Conservation (phyloP, 2,888 invertebrate species). For the Pycnomerus fuliginosus region DNA sequence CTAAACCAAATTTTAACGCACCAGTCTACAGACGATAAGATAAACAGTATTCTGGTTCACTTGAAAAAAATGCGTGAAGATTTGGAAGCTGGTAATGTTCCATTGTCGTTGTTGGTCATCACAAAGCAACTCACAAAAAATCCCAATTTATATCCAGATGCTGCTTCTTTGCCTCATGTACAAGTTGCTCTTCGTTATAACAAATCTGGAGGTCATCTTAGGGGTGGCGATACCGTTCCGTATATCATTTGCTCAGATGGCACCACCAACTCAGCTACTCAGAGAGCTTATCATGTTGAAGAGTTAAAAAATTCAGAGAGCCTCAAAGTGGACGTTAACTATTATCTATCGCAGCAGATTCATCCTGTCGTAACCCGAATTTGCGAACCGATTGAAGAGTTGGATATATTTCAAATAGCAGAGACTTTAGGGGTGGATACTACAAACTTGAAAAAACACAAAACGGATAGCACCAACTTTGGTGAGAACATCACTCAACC, state of each 20-base stretch:
- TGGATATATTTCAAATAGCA: conserved; percentile 87
- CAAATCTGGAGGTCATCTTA: conserved; percentile 74
- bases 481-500: conserved; percentile 36
- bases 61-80: conserved; percentile 75
- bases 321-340: conserved; percentile 79
- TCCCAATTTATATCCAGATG: conserved; percentile 88
- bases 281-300: conserved; percentile 92
- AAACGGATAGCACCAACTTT: conserved; percentile 47
- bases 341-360: conserved; percentile 93
- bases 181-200: conserved; percentile 87
- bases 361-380: conserved; percentile 95
- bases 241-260: conserved; percentile 96
- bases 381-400: conserved; percentile 93
- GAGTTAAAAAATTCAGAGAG: conserved; percentile 72
- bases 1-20: conserved; percentile 81
- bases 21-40: conserved; percentile 76
- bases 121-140: conserved; percentile 95
- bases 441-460: conserved; percentile 50
- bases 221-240: conserved; percentile 92
- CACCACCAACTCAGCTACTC: conserved; percentile 74
- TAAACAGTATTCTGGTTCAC: conserved; percentile 81
- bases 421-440: conserved; percentile 79
- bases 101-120: conserved; percentile 76
- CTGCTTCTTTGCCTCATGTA: conserved; percentile 82
- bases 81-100: conserved; percentile 68